phyloP scores from a whole-genome alignment of 2,888 invertebrate species.

The Pycnomerus fuliginosus region DNA sequence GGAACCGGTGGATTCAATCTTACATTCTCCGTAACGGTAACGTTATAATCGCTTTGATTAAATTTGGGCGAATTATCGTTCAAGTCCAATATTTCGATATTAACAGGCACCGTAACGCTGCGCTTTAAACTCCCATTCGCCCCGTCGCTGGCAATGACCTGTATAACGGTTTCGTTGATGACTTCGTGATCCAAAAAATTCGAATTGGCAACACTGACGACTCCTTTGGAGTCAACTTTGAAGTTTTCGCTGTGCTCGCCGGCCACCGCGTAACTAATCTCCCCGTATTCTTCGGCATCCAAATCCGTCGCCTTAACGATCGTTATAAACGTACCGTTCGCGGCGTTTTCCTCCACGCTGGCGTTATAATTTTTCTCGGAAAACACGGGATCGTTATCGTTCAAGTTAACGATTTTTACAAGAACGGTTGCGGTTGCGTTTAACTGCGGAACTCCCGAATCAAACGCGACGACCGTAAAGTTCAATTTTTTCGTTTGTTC shows the following conservation, averaged over 20 bases:
- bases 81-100: constrained; percentile 77
- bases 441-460: constrained; percentile 83
- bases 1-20: constrained; percentile 79
- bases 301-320: constrained; percentile 74
- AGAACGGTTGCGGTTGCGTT: constrained; percentile 75
- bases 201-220: constrained; percentile 71
- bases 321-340: constrained; percentile 69
- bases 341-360: constrained; percentile 73
- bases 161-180: constrained; percentile 67
- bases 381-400: constrained; percentile 86
- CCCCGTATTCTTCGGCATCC: constrained; percentile 77
- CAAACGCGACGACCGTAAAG: constrained; percentile 80
- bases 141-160: constrained; percentile 79
- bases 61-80: constrained; percentile 89
- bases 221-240: constrained; percentile 71
- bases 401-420: constrained; percentile 78
- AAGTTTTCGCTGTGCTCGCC: constrained; percentile 76
- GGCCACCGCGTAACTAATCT: constrained; percentile 73
- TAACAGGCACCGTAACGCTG: constrained; percentile 74
- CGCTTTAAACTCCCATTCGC: constrained; percentile 70
- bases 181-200: constrained; percentile 77
- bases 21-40: constrained; percentile 81
- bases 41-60: constrained; percentile 72
- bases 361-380: constrained; percentile 67
- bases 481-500: constrained; percentile 74